These are phyloP conservation scores for Dusona sp. DNA, from an alignment of 2,888 invertebrate species.

Conservation along the genomic window DNA sequence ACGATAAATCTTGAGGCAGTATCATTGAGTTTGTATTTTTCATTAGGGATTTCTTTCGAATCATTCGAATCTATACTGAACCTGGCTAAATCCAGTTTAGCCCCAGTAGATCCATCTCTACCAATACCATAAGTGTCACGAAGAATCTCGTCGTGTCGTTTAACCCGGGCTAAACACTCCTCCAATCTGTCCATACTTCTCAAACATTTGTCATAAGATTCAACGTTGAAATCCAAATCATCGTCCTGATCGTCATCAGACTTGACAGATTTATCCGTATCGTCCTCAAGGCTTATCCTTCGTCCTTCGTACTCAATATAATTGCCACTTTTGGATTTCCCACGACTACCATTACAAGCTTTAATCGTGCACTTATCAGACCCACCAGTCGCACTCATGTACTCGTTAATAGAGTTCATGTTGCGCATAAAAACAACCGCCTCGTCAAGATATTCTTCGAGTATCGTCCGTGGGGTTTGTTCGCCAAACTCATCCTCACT, in stretches of 20 bases:
- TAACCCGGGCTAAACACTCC: slow-evolving; percentile 74
- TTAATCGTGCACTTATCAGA: slow-evolving; percentile 64
- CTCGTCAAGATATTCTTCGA: slow-evolving; percentile 77
- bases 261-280: slow-evolving; percentile 63
- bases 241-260: slow-evolving; percentile 59
- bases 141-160: slow-evolving; percentile 75
- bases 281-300: slow-evolving; percentile 68
- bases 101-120: slow-evolving; percentile 77
- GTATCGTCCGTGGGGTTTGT: slow-evolving; percentile 61
- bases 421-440: slow-evolving; percentile 79
- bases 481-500: slow-evolving; percentile 49
- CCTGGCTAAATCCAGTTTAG: slow-evolving; percentile 79
- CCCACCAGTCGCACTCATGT: slow-evolving; percentile 72
- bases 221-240: slow-evolving; percentile 61
- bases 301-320: slow-evolving; percentile 69
- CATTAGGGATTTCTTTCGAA: slow-evolving; percentile 4
- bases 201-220: slow-evolving; percentile 78
- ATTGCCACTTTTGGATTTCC: slow-evolving; percentile 60
- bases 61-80: slow-evolving; percentile 70
- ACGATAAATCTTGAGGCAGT: slow-evolving; percentile 2
- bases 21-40: slow-evolving; percentile 4
- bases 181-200: slow-evolving; percentile 77
- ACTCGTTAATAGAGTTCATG: slow-evolving; percentile 79
- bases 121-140: slow-evolving; percentile 75
- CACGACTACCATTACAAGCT: slow-evolving; percentile 43